Conservation (phyloP, 2,797 vertebrate genomes). For the Sphenopsis melanotis region DNA sequence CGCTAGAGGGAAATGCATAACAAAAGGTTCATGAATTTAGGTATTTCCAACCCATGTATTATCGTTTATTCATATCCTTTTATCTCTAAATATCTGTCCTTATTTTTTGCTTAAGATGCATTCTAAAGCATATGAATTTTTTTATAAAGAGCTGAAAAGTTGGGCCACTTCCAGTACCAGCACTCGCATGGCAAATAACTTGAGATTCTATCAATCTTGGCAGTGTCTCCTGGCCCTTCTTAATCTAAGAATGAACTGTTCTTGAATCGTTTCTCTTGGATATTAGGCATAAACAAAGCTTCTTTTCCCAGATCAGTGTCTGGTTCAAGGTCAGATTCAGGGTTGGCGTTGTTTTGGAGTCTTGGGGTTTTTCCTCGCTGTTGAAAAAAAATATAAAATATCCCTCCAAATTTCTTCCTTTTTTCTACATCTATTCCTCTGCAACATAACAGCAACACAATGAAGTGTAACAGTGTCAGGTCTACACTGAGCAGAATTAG, state of each 20-base stretch:
- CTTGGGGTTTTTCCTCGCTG: not conserved
- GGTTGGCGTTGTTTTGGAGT: not conserved
- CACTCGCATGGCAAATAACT: not conserved
- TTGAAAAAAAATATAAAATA: not conserved
- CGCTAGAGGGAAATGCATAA: not conserved
- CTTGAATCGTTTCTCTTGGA: not conserved
- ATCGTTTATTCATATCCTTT: not conserved
- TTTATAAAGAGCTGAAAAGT: not conserved
- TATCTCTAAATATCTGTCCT: not conserved
- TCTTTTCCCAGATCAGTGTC: not conserved
- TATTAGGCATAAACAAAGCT: not conserved
- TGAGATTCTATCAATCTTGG: not conserved
- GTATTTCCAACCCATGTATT: not conserved
- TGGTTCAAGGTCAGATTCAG: not conserved
- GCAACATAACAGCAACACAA: not conserved
- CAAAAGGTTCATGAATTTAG: not conserved
- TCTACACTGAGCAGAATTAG: not conserved
- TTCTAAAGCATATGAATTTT: not conserved
- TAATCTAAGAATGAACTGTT: constrained; percentile 27
- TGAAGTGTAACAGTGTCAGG: not conserved
- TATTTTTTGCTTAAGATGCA: not conserved
- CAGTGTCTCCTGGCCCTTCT: not conserved
- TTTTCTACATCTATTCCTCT: not conserved
- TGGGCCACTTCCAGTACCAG: not conserved
- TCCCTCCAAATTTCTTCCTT: not conserved